These are phyloP conservation scores for Crossaster papposus DNA, from an alignment of 53 echinoderm and acorn worm species.

Conservation along the genomic window DNA sequence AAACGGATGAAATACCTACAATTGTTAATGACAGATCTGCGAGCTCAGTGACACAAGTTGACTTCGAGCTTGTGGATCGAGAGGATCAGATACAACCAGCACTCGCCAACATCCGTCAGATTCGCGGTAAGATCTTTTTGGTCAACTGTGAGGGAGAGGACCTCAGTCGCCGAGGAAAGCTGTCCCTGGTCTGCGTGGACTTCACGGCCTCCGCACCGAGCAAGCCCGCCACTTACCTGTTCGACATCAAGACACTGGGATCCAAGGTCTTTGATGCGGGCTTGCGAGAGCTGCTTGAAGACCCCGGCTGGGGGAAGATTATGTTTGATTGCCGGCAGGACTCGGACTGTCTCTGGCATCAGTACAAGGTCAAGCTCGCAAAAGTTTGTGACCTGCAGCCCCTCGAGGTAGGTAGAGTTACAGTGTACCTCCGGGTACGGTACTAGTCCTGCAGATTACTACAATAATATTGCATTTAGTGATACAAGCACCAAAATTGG, in stretches of 20 bases:
- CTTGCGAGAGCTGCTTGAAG: constrained; percentile 13
- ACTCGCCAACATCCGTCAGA: neutral
- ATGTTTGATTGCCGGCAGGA: constrained; percentile 52
- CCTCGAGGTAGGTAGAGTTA: neutral
- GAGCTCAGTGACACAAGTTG: neutral
- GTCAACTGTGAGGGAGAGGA: constrained; percentile 23
- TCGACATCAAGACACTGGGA: constrained; percentile 27
- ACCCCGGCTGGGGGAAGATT: constrained; percentile 21
- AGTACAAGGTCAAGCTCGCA: constrained; percentile 16
- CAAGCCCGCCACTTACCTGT: constrained; percentile 2
- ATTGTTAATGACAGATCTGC: neutral
- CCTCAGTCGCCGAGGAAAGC: constrained; percentile 1
- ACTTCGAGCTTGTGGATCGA: neutral
- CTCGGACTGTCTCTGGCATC: constrained; percentile 43
- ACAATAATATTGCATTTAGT: too few species aligned
- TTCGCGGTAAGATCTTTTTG: neutral
- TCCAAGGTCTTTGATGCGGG: constrained; percentile 34
- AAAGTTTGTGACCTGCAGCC: constrained; percentile 26
- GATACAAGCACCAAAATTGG: too few species aligned
- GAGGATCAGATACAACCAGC: constrained; percentile 32
- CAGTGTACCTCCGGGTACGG: too few species aligned
- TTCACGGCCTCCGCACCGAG: neutral
- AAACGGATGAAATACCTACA: neutral
- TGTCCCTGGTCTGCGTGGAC: constrained; percentile 3
- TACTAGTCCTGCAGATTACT: too few species aligned